Conservation (phyloP, 2,797 vertebrate genomes). For the Nannoperca australis region DNA sequence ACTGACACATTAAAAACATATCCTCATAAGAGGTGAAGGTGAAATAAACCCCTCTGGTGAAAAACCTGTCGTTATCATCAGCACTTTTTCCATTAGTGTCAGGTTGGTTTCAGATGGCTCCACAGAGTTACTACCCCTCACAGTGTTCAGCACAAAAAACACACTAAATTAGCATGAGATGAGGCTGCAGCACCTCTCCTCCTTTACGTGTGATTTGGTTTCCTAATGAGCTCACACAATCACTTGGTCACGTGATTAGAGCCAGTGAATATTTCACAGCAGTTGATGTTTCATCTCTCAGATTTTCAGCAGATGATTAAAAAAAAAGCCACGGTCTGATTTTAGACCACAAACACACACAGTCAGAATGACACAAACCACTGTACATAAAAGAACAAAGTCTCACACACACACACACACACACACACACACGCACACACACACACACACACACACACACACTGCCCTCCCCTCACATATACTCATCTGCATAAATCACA, state of each 20-base stretch:
- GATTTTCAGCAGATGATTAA: conserved; percentile 37
- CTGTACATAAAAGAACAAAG: conserved; percentile 3
- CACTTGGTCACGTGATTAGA: conserved; percentile 17
- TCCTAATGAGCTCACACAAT: conserved; percentile 47
- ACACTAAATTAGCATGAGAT: conserved; percentile 27
- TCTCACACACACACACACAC: neutral
- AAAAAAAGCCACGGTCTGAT: conserved; percentile 6
- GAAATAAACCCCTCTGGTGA: conserved; percentile 7
- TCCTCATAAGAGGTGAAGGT: neutral
- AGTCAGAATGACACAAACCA: neutral
- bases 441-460: neutral
- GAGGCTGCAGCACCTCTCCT: conserved; percentile 27
- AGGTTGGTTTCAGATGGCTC: conserved; percentile 12
- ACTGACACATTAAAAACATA: conserved; percentile 12
- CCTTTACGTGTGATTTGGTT: conserved; percentile 25
- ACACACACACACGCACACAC: neutral
- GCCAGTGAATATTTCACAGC: conserved; percentile 39
- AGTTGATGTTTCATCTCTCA: conserved; percentile 13
- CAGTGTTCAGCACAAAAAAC: conserved; percentile 7
- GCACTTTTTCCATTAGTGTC: neutral
- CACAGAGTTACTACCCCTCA: neutral
- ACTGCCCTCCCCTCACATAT: neutral
- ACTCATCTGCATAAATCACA: conserved; percentile 28
- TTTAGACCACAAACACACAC: conserved; percentile 18
- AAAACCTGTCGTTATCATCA: conserved; percentile 10